Percentiles rank a stretch among this genome's conserved stretches.
Conservation (phyloP, 2,113 vertebrate species). For the Phylloscopus trochilus region DNA sequence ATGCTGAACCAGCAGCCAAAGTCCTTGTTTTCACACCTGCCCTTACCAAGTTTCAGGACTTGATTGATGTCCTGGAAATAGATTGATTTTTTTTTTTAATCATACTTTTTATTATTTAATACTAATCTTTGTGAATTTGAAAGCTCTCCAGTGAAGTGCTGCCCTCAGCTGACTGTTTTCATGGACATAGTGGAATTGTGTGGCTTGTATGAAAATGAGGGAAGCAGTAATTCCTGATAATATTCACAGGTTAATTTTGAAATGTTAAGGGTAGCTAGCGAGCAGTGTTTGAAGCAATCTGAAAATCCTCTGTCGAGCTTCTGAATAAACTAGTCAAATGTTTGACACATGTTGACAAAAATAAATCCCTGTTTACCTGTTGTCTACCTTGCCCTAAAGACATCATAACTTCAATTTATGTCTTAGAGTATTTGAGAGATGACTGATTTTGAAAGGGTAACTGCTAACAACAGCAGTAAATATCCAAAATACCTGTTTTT, state of each 20-base stretch:
- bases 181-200: background rate
- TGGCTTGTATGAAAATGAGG: background rate
- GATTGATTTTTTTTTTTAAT: background rate
- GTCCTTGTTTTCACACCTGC: background rate
- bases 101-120: background rate
- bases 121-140: no score
- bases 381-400: background rate
- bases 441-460: background rate
- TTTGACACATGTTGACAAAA: background rate
- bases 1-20: background rate
- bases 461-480: background rate
- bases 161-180: background rate
- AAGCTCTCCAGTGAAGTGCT: background rate
- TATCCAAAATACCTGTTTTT: background rate
- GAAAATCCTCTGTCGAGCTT: background rate
- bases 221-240: background rate
- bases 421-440: background rate
- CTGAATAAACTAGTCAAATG: background rate
- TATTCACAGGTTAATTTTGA: background rate
- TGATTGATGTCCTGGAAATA: background rate
- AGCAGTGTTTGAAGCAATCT: background rate
- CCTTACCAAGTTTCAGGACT: background rate
- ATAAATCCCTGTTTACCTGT: background rate
- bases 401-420: background rate
- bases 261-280: background rate